Conservation (phyloP, 2,113 vertebrate genomes). For the Cardinalis cardinalis region DNA sequence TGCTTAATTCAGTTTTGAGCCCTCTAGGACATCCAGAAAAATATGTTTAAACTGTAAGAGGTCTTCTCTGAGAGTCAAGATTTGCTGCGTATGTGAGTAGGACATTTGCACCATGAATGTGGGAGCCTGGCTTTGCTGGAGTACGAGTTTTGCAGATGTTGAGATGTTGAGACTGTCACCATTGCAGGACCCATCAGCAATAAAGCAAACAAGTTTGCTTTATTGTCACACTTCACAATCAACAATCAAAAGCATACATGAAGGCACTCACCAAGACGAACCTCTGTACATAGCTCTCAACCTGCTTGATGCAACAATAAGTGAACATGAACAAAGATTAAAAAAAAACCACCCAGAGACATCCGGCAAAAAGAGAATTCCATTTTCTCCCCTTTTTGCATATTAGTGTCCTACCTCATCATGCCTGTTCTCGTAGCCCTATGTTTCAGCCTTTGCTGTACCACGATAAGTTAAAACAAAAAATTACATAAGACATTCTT, state of each 20-base stretch:
- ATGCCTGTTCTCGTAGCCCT: not conserved
- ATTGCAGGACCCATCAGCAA: not conserved
- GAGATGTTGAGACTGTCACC: not conserved
- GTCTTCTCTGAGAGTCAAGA: not conserved
- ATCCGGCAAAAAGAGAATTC: not conserved
- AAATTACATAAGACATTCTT: not conserved
- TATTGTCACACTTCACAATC: not conserved
- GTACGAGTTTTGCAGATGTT: not conserved
- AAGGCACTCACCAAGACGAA: not conserved
- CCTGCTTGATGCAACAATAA: not conserved
- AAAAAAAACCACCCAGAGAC: not conserved
- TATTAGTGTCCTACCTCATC: not conserved
- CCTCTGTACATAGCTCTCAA: not conserved
- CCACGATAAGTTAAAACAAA: not conserved
- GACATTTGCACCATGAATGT: fast-evolving
- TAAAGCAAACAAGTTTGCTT: not conserved
- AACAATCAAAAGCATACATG: not conserved
- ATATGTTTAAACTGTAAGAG: not conserved
- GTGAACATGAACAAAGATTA: not conserved
- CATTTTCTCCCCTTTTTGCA: not conserved
- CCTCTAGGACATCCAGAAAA: not conserved
- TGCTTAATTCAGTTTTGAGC: not conserved
- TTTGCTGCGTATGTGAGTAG: not conserved
- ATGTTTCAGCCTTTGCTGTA: not conserved
- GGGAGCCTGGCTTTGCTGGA: not conserved